Conservation (phyloP, 2,888 invertebrate species). For the Lasioglossum malachurum region DNA sequence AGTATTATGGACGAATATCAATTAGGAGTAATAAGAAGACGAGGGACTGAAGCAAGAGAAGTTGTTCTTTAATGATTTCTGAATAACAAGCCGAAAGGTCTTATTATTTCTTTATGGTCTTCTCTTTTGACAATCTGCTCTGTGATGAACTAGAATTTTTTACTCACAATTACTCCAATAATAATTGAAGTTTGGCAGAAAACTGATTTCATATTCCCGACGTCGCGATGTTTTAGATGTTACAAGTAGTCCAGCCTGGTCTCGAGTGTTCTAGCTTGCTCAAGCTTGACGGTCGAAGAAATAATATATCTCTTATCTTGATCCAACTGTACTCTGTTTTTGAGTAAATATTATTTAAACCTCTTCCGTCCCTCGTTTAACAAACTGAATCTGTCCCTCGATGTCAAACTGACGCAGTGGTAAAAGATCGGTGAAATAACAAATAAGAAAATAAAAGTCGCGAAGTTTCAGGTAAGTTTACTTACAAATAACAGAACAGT, state of each 20-base stretch:
- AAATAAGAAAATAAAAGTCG: too few species aligned
- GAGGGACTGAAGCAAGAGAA: neutral
- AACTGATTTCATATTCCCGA: neutral
- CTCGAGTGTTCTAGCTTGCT: neutral
- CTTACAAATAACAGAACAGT: too few species aligned
- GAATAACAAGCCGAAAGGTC: conserved; percentile 16
- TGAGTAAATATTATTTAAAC: too few species aligned
- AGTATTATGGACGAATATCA: conserved; percentile 15
- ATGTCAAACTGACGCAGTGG: too few species aligned
- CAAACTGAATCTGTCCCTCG: too few species aligned
- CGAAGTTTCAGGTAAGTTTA: too few species aligned
- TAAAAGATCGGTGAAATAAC: too few species aligned
- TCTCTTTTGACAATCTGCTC: neutral
- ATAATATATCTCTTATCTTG: neutral
- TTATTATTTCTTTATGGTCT: conserved; percentile 18
- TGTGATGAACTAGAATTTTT: neutral
- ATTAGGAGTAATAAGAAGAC: conserved; percentile 3
- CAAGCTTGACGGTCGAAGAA: neutral
- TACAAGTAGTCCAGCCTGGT: neutral
- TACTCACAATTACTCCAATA: neutral
- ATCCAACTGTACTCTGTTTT: neutral
- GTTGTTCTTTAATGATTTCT: conserved; percentile 10
- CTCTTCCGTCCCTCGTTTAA: too few species aligned
- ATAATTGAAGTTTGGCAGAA: neutral
- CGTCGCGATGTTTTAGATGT: neutral